A percentile compares a stretch with the other conserved stretches of the same genome.
These are phyloP conservation scores for Rugalucina vietnamica DNA, from an alignment of 2,888 invertebrate genomes.

Conservation along the genomic window DNA sequence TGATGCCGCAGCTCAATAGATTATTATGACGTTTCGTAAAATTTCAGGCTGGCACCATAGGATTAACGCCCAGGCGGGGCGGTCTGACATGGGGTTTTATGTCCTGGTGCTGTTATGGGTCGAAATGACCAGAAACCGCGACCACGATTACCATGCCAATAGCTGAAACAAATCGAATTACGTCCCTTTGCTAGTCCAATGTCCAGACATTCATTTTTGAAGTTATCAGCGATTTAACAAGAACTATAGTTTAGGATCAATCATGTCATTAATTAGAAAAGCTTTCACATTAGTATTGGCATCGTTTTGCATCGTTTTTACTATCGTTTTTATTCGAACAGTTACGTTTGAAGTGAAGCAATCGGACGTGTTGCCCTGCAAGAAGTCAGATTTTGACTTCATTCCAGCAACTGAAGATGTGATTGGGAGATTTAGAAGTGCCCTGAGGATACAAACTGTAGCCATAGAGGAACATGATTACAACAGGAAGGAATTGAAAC, in stretches of 20 bases:
- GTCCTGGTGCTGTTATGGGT: no score
- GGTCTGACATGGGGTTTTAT: no score
- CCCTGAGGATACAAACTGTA: constrained; percentile 71
- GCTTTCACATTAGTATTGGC: not conserved
- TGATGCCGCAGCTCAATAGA: no score
- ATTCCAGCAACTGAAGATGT: constrained; percentile 66
- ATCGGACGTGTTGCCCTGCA: constrained; percentile 65
- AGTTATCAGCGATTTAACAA: not conserved
- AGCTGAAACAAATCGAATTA: no score
- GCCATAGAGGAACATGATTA: constrained; percentile 64
- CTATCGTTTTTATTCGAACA: constrained; percentile 66
- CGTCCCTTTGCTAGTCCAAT: not conserved
- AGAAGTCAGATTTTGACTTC: constrained; percentile 70
- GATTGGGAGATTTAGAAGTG: constrained; percentile 66
- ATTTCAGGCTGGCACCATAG: no score
- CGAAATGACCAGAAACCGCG: no score
- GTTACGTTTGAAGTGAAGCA: constrained; percentile 65
- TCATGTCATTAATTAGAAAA: constrained; percentile 23
- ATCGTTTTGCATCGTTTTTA: constrained; percentile 22
- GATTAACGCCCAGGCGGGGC: no score
- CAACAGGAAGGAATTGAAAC: constrained; percentile 65
- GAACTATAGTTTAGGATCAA: not conserved
- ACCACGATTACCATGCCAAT: no score
- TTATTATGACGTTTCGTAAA: no score
- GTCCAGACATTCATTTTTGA: not conserved